Base-by-base conservation (phyloP, 2,888 invertebrate genomes). In the Chrysomela aeneicollis region DNA sequence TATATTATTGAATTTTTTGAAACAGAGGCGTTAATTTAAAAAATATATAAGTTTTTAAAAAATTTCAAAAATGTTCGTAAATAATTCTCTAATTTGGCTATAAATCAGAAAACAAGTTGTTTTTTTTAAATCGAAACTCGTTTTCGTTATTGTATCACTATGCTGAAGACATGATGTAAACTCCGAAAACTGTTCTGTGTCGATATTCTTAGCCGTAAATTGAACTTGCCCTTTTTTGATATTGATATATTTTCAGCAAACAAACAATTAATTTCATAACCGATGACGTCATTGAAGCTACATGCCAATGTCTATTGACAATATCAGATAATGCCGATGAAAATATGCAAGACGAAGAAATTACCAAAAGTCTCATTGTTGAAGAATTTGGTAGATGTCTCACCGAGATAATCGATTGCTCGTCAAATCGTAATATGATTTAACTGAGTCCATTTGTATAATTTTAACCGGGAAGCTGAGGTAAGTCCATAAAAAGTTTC, bases 371-470 rank as follows among this genome's bases (percentile, higher is more conserved):
- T 52, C 86, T 91, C 77, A 91, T 99, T 71, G 88, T 98, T 70
- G 93, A 96, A 79, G 98, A 99, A 85, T 95, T 98, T 83, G 95
- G 97, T 47, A 89, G 95, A 71, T 98, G 98, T 82, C 87, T 98
- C 64, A 92, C 92, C 77, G 94, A 97, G 84, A 96, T 98, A 76
- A 97, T 98, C 76, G 90, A 90, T 67, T 91, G 90, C 73, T 73
- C 75, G 5, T 66, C 72, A 12, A 72, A 62, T 54, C 72, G 73
- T 63, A 71, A 65, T 63, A 53, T 67, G 61, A 70, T 70, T 61
- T 72, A 72, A 69, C 67, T 62, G 42, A 22, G 12, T 30, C 51
- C 10, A 10, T 35, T 35, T 35, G n/a, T n/a, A n/a, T n/a, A n/a
- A n/a, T n/a, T n/a, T n/a, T n/a, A n/a, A 10, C 35, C 9, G 35